phyloP scores from a whole-genome alignment of 2,113 vertebrate genomes.

The Marcusenius ussheri region DNA sequence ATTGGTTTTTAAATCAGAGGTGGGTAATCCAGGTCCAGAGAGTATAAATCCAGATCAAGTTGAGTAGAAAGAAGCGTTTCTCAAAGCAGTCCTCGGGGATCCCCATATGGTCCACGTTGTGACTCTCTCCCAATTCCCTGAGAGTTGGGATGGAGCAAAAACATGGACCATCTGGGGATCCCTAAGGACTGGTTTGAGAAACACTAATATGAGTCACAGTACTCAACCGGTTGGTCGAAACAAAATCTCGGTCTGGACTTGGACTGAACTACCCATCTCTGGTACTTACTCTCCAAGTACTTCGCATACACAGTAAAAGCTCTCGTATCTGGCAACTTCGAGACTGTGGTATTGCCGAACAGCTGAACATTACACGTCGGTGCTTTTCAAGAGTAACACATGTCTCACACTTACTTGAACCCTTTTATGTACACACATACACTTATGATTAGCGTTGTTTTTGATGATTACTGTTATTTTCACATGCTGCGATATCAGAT shows the following conservation, averaged over 20 bases:
- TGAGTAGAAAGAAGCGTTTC: not conserved
- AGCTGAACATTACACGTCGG: not conserved
- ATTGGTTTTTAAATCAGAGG: not conserved
- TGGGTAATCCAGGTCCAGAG: not conserved
- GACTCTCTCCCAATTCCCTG: not conserved
- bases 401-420: not conserved
- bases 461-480: not conserved
- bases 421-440: not conserved
- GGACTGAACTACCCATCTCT: not conserved
- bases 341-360: not conserved
- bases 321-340: not conserved
- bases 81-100: not conserved
- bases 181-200: not conserved
- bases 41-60: not conserved
- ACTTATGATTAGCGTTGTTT: not conserved
- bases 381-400: not conserved
- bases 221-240: not conserved
- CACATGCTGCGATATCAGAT: not conserved
- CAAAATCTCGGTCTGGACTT: not conserved
- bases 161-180: not conserved
- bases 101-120: not conserved
- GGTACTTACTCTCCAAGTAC: not conserved
- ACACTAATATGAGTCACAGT: not conserved
- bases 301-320: not conserved
- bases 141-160: not conserved